Percentiles rank a stretch among this genome's conserved stretches.
Evolutionary conservation across 2,113 vertebrate genomes (phyloP).

Genomic region (Microcebus ravelobensis): DNA sequence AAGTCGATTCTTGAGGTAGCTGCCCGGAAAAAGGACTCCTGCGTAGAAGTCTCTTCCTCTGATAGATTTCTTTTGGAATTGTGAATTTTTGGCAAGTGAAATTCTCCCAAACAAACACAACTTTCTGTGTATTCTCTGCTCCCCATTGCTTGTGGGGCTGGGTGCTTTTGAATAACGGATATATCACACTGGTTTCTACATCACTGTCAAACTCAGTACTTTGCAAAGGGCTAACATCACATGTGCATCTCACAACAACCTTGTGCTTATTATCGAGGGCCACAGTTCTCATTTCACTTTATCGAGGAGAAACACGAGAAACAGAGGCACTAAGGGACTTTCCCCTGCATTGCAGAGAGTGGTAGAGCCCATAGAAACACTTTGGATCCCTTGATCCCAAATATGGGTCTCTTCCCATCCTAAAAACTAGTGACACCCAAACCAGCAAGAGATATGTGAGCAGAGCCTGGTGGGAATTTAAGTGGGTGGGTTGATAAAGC

Average conservation of each 20-base stretch:
- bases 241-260: background rate
- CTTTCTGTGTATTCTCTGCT: background rate
- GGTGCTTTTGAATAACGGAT: background rate
- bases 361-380: background rate
- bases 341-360: background rate
- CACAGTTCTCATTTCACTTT: background rate
- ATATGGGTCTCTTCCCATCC: background rate
- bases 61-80: background rate
- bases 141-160: background rate
- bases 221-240: background rate
- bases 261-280: fast-evolving
- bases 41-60: background rate
- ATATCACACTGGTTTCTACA: background rate
- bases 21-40: background rate
- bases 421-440: background rate
- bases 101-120: background rate
- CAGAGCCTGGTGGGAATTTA: background rate
- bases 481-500: background rate
- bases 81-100: slow-evolving; percentile 27
- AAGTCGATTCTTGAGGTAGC: slow-evolving; percentile 17
- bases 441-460: background rate
- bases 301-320: background rate
- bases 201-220: background rate
- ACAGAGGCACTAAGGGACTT: background rate
- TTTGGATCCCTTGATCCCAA: background rate